Evolutionary conservation across 2,797 vertebrate genomes (phyloP).

Genomic region (Falco concolor): DNA sequence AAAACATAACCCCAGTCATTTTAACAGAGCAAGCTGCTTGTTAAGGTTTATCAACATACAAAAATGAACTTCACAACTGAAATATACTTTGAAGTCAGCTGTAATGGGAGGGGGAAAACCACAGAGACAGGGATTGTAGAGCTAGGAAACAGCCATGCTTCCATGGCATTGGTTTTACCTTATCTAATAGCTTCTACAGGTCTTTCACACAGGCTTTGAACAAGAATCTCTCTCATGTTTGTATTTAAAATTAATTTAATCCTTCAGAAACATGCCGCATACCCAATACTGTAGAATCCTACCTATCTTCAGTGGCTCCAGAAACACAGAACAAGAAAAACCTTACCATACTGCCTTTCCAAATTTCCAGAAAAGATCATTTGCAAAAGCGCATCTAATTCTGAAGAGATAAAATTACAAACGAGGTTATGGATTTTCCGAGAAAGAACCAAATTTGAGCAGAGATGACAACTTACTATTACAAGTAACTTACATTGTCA

Average conservation of each 20-base stretch:
- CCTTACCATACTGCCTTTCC: neutral
- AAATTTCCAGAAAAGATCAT: neutral
- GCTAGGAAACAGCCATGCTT: neutral
- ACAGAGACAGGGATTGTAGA: neutral
- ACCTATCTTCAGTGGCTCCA: neutral
- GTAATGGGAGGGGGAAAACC: neutral
- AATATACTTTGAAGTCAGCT: neutral
- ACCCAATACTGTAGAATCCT: neutral
- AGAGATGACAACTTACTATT: neutral
- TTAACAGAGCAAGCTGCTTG: neutral
- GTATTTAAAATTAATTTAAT: neutral
- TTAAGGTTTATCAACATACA: neutral
- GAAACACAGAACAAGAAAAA: neutral
- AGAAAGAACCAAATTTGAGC: neutral
- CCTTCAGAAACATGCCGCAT: neutral
- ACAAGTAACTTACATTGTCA: neutral
- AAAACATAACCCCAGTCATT: neutral
- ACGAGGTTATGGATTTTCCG: neutral
- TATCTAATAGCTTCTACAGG: neutral
- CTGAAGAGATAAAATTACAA: neutral
- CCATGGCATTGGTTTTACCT: neutral
- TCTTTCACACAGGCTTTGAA: neutral
- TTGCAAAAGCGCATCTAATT: neutral
- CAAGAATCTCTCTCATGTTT: neutral
- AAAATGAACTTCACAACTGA: neutral